A percentile compares a stretch with the other conserved stretches of the same genome.
Evolutionary conservation across 2,113 vertebrate genomes (phyloP).

Genomic region (Telmatochromis sp.): DNA sequence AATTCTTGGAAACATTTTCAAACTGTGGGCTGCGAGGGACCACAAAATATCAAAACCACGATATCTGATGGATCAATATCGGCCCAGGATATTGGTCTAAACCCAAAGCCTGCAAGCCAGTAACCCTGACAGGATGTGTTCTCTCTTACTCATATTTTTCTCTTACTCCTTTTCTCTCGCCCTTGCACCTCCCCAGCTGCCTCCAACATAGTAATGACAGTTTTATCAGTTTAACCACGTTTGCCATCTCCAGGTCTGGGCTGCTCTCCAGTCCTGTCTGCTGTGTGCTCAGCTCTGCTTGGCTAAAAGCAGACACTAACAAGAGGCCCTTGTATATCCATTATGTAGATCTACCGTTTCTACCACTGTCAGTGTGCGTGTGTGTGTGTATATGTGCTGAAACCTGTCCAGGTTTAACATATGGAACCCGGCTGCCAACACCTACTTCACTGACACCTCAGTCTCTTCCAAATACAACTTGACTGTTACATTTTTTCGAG

Average conservation of each 20-base stretch:
- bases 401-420: slow-evolving; percentile 41
- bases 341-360: slow-evolving; percentile 10
- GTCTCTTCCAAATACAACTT: slow-evolving; percentile 11
- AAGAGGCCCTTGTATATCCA: slow-evolving; percentile 41
- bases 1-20: not conserved
- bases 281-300: slow-evolving; percentile 29
- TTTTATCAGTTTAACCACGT: slow-evolving; percentile 66
- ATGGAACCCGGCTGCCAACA: slow-evolving; percentile 47
- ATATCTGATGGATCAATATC: not conserved
- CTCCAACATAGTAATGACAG: slow-evolving; percentile 54
- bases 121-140: slow-evolving; percentile 29
- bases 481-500: slow-evolving; percentile 2
- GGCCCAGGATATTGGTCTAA: not conserved
- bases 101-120: not conserved
- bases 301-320: slow-evolving; percentile 33
- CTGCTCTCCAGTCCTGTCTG: slow-evolving; percentile 44
- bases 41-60: not conserved
- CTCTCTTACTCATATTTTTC: slow-evolving; percentile 7
- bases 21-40: not conserved
- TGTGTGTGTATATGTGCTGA: slow-evolving; percentile 5
- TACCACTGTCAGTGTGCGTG: not conserved
- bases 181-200: slow-evolving; percentile 31
- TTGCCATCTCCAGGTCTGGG: slow-evolving; percentile 48
- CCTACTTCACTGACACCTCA: slow-evolving; percentile 19
- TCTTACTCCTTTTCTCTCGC: not conserved